Percentiles rank a stretch among this genome's conserved stretches.
phyloP scores from a whole-genome alignment of 2,113 vertebrate genomes.

The Phyllopteryx taeniolatus region DNA sequence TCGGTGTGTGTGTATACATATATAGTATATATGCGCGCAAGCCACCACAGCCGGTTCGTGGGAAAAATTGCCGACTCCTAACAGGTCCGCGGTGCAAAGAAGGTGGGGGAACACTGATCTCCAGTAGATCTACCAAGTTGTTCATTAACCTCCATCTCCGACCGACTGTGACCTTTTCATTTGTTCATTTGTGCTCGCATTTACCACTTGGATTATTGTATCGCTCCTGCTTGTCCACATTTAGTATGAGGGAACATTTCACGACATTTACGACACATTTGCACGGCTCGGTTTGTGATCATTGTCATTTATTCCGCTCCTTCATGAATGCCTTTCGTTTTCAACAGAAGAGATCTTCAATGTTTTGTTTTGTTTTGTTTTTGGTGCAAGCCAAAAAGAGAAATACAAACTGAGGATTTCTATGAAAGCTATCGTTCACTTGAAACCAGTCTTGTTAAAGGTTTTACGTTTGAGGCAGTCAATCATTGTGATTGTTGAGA shows the following conservation, averaged over 20 bases:
- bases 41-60: neutral
- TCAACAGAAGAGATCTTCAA: neutral
- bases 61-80: neutral
- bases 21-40: no score
- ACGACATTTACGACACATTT: conserved; percentile 12
- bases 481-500: conserved; percentile 8
- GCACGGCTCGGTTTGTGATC: neutral
- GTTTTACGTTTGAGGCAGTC: conserved; percentile 18
- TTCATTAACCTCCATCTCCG: conserved; percentile 46
- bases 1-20: no score
- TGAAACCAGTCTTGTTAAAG: conserved; percentile 2
- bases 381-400: neutral
- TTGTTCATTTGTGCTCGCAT: conserved; percentile 14
- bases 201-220: conserved; percentile 8
- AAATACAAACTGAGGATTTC: neutral
- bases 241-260: neutral
- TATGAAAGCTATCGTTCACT: neutral
- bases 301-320: neutral
- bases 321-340: neutral
- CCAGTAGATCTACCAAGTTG: conserved; percentile 18
- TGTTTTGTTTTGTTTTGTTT: neutral
- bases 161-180: conserved; percentile 52
- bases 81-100: no score
- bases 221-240: conserved; percentile 10
- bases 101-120: conserved; percentile 6